These are phyloP conservation scores for Mimas tiliae DNA, from an alignment of 2,888 invertebrate genomes.

Conservation along the genomic window DNA sequence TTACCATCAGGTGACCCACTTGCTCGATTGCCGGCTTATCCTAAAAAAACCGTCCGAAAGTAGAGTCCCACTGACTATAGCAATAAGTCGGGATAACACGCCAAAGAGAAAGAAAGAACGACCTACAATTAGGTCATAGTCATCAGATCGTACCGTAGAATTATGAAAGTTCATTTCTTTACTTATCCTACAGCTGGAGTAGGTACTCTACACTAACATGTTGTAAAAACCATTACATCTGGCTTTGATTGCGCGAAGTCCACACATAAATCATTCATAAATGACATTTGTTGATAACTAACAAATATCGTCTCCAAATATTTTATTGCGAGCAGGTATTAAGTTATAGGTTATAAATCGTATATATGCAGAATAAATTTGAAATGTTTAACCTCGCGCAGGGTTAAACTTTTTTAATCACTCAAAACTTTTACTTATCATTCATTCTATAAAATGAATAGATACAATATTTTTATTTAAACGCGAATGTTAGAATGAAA, in stretches of 20 bases:
- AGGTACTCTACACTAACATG: not conserved
- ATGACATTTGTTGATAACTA: not conserved
- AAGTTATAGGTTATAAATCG: not conserved
- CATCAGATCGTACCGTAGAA: not conserved
- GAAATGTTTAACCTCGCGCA: not conserved
- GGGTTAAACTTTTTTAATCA: not conserved
- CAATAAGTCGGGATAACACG: too few relatives aligned
- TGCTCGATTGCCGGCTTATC: too few relatives aligned
- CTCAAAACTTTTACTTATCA: not conserved
- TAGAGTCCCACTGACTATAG: too few relatives aligned
- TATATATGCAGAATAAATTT: not conserved
- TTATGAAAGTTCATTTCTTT: not conserved
- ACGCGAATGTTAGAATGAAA: not conserved
- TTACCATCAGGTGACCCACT: too few relatives aligned
- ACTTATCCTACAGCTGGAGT: not conserved
- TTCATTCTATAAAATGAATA: slow-evolving; percentile 1
- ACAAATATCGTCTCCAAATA: not conserved
- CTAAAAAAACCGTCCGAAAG: too few relatives aligned
- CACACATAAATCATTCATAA: not conserved
- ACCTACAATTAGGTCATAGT: not conserved
- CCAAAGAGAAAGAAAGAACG: too few relatives aligned
- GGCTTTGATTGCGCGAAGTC: not conserved
- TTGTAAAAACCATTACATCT: not conserved
- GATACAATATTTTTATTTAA: not conserved
- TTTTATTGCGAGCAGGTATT: not conserved